Percentiles rank a stretch among this genome's conserved stretches.
These are phyloP conservation scores for Cinclus mexicanus DNA, from an alignment of 2,113 vertebrate genomes.

Conservation along the genomic window DNA sequence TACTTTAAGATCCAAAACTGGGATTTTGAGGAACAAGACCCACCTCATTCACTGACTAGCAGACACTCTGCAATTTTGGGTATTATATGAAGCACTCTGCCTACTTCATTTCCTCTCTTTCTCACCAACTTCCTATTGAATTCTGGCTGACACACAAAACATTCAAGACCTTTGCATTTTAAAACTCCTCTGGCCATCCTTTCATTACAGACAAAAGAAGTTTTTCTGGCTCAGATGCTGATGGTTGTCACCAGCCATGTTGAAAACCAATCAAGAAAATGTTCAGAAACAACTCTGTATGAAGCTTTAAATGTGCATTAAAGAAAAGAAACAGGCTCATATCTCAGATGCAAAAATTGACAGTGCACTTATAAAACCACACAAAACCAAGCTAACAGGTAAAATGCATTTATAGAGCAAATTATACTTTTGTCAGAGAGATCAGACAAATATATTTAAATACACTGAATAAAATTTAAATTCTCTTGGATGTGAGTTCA, in stretches of 20 bases:
- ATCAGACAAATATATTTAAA: background rate
- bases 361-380: background rate
- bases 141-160: background rate
- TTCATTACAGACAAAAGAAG: background rate
- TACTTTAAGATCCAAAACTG: background rate
- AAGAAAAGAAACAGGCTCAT: background rate
- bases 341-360: background rate
- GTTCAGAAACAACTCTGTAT: background rate
- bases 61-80: background rate
- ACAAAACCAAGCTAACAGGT: background rate
- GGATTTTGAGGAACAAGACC: background rate
- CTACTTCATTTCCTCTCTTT: background rate
- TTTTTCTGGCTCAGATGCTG: background rate
- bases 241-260: background rate
- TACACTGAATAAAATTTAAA: background rate
- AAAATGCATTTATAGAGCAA: background rate
- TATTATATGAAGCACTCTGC: background rate
- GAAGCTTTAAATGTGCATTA: background rate
- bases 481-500: background rate
- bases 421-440: background rate
- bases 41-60: rapidly evolving
- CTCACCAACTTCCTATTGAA: background rate
- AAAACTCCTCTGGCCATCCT: background rate
- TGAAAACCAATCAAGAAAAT: background rate
- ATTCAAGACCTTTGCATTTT: background rate